These are phyloP conservation scores for Stenodera caucasica DNA, from an alignment of 2,888 invertebrate genomes.

Conservation along the genomic window DNA sequence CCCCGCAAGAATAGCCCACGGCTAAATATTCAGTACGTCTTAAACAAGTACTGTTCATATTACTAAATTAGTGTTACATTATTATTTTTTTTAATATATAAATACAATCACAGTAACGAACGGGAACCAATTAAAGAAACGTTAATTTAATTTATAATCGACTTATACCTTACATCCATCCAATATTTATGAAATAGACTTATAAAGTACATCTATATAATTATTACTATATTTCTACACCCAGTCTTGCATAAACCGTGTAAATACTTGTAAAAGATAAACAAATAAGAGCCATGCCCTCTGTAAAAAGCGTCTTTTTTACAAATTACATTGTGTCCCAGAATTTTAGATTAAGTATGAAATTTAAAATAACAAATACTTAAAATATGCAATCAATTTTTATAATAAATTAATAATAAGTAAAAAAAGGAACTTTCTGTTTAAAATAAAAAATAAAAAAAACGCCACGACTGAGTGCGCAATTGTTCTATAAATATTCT, in stretches of 20 bases:
- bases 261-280: slow-evolving; percentile 17
- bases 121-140: slow-evolving; percentile 48
- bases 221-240: slow-evolving; percentile 45
- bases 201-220: slow-evolving; percentile 39
- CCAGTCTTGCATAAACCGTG: slow-evolving; percentile 40
- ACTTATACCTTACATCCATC: slow-evolving; percentile 39
- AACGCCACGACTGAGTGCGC: slow-evolving; percentile 29
- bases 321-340: background rate
- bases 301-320: slow-evolving; percentile 10
- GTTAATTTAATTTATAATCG: slow-evolving; percentile 29
- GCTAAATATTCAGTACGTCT: slow-evolving; percentile 19
- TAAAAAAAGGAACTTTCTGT: slow-evolving; percentile 24
- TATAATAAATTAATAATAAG: background rate
- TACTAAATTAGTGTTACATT: slow-evolving; percentile 42
- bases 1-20: slow-evolving; percentile 33
- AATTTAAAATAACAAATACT: background rate
- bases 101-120: slow-evolving; percentile 55
- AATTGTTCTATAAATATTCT: slow-evolving; percentile 14
- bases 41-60: slow-evolving; percentile 12
- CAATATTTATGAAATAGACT: slow-evolving; percentile 40
- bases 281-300: slow-evolving; percentile 14
- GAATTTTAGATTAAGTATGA: background rate
- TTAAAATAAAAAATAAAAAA: too few species aligned
- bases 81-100: slow-evolving; percentile 48
- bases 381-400: background rate